phyloP scores from a whole-genome alignment of 2,113 vertebrate species.

The Corythoichthys haematopterus region DNA sequence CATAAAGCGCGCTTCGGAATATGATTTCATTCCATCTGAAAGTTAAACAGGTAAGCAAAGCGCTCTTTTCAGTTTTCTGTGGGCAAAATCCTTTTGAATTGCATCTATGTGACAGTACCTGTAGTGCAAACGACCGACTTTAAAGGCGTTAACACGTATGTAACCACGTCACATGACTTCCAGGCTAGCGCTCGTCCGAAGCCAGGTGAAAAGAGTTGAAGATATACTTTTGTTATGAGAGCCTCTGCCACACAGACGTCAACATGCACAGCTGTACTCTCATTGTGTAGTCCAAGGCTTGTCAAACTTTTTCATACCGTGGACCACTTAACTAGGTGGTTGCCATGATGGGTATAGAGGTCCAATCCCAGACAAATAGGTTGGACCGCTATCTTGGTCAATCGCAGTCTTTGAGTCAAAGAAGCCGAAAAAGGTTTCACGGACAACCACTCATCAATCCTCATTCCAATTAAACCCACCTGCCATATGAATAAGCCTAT shows the following conservation, averaged over 20 bases:
- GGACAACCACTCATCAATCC: background rate
- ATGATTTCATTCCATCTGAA: slow-evolving; percentile 13
- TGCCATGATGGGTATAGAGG: too few relatives aligned
- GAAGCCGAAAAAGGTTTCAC: too few relatives aligned
- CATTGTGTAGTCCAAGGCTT: background rate
- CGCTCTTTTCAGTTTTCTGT: too few relatives aligned
- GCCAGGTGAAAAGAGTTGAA: background rate
- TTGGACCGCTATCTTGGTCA: too few relatives aligned
- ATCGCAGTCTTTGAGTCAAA: too few relatives aligned
- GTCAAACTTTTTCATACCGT: background rate
- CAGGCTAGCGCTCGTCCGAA: background rate
- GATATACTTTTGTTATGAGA: too few relatives aligned
- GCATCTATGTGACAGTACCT: background rate
- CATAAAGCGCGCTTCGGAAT: slow-evolving; percentile 24
- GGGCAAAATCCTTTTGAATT: too few relatives aligned
- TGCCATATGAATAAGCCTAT: background rate
- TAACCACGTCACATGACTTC: slow-evolving; percentile 20
- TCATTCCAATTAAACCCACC: background rate
- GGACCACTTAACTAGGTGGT: background rate
- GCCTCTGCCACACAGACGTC: background rate
- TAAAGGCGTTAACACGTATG: too few relatives aligned
- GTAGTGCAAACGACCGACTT: too few relatives aligned
- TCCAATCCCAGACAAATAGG: too few relatives aligned
- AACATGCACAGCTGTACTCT: background rate
- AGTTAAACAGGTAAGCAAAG: slow-evolving; percentile 34